phyloP scores from a whole-genome alignment of 2,113 vertebrate genomes.

The Hydrolagus affinis region DNA sequence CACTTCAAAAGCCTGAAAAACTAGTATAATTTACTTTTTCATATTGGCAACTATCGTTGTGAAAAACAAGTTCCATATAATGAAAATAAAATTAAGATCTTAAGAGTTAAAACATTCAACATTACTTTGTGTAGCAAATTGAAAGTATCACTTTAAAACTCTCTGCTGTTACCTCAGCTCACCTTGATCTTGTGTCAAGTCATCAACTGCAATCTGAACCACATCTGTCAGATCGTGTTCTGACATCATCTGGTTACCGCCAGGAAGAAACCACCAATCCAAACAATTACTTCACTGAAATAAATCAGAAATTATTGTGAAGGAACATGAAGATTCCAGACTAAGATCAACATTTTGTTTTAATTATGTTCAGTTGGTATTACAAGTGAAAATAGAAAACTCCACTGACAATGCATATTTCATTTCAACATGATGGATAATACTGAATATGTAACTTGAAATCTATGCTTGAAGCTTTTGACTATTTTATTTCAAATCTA shows the following conservation, averaged over 20 bases:
- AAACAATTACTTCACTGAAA: not conserved
- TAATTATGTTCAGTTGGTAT: too few relatives aligned
- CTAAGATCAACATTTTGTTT: too few relatives aligned
- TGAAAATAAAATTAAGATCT: not conserved
- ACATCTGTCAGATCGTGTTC: constrained; percentile 88
- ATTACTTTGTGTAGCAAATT: too few relatives aligned
- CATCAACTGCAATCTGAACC: constrained; percentile 92
- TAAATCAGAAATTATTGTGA: not conserved
- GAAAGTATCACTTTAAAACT: not conserved
- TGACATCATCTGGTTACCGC: constrained; percentile 75
- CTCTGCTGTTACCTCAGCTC: constrained; percentile 33
- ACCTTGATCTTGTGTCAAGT: constrained; percentile 77
- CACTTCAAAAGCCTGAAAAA: too few relatives aligned
- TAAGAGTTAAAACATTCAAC: not conserved
- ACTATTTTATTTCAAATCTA: too few relatives aligned
- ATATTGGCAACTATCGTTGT: not conserved
- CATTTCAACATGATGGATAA: too few relatives aligned
- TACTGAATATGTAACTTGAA: too few relatives aligned
- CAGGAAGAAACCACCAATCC: not conserved
- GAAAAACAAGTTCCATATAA: not conserved
- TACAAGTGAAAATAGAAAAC: too few relatives aligned
- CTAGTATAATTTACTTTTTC: not conserved
- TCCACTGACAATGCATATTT: too few relatives aligned
- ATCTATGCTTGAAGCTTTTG: too few relatives aligned
- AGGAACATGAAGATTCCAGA: too few relatives aligned